A percentile compares a stretch with the other conserved stretches of the same genome.
Conservation (phyloP, 2,113 vertebrate species). For the Coryphaenoides rupestris region DNA sequence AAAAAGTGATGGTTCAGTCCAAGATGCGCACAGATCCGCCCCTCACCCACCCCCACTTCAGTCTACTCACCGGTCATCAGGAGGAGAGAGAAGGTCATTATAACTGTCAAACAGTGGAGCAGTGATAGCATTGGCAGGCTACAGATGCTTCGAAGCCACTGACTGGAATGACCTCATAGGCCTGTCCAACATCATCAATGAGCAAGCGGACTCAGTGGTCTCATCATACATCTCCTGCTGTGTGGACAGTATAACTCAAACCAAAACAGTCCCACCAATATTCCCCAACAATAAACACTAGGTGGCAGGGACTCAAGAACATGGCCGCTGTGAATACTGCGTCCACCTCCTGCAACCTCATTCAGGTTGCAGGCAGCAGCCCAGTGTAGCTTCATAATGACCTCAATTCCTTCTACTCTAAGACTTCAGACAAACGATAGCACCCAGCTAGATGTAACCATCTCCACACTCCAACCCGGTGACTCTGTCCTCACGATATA, state of each 20-base stretch:
- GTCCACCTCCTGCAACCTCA: background rate
- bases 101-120: background rate
- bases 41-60: background rate
- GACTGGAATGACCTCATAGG: too few species aligned
- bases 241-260: background rate
- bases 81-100: background rate
- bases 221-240: background rate
- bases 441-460: background rate
- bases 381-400: background rate
- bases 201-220: background rate
- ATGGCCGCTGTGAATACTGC: background rate
- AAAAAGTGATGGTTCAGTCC: background rate
- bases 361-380: background rate
- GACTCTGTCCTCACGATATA: background rate
- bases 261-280: background rate
- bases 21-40: background rate
- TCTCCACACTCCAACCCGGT: background rate
- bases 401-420: conserved; percentile 2
- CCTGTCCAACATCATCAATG: background rate
- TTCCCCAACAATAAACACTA: background rate
- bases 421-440: background rate
- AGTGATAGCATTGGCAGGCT: too few species aligned
- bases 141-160: too few species aligned
- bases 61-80: background rate
- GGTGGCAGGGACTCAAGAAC: background rate